These are phyloP conservation scores for Phataginus tricuspis DNA, from an alignment of 2,797 vertebrate genomes.

Conservation along the genomic window DNA sequence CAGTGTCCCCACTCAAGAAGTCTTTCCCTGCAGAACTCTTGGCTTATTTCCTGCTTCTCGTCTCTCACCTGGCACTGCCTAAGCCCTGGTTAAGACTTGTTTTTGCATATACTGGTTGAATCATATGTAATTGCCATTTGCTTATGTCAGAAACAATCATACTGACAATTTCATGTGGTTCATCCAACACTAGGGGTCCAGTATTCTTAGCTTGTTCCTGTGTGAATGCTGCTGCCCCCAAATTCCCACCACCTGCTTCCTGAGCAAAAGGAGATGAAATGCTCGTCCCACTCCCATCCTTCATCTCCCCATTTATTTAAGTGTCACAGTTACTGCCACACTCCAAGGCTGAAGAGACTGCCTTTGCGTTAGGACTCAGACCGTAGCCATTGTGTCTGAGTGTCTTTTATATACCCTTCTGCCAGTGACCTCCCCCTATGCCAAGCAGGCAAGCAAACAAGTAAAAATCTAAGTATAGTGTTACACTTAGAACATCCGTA, in stretches of 20 bases:
- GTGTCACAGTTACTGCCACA: background rate
- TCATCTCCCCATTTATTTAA: background rate
- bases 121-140: background rate
- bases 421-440: too few species aligned
- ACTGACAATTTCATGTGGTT: background rate
- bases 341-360: background rate
- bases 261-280: slow-evolving; percentile 15
- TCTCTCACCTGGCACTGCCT: background rate
- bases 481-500: background rate
- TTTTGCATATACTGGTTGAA: background rate
- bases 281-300: background rate
- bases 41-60: background rate
- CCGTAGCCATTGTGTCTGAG: background rate
- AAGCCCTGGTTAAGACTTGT: background rate
- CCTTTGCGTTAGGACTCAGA: background rate
- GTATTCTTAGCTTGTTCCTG: background rate
- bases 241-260: background rate
- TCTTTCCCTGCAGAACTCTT: background rate
- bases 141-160: background rate
- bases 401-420: background rate
- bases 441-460: background rate
- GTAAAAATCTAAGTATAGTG: background rate
- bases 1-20: background rate
- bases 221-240: background rate
- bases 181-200: background rate